A percentile compares a stretch with the other conserved stretches of the same genome.
Conservation (phyloP, 2,113 vertebrate species). For the Actenoides hombroni region DNA sequence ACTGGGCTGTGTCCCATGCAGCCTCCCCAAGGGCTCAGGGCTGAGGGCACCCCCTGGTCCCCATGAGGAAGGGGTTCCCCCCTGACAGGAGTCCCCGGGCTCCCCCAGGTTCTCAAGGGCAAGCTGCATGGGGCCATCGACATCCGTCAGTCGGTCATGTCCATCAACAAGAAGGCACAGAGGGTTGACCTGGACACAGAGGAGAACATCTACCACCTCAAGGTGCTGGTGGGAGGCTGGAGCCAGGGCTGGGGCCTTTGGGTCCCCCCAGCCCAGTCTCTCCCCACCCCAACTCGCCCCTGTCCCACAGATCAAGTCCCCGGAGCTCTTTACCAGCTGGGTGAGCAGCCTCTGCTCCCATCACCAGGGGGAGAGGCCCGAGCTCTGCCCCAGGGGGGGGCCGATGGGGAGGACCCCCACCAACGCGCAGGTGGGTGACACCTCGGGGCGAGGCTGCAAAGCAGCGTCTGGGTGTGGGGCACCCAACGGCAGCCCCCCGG, state of each 20-base stretch:
- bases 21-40: accelerated
- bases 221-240: slow-evolving; percentile 63
- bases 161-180: slow-evolving; percentile 90
- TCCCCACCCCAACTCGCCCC: background rate
- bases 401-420: background rate
- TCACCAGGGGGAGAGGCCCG: slow-evolving; percentile 77
- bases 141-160: slow-evolving; percentile 89
- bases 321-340: slow-evolving; percentile 89
- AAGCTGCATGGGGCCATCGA: slow-evolving; percentile 90
- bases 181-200: slow-evolving; percentile 91
- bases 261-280: background rate
- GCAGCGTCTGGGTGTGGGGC: accelerated
- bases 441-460: accelerated
- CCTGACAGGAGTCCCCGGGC: background rate
- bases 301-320: slow-evolving; percentile 82
- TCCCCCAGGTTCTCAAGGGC: slow-evolving; percentile 81
- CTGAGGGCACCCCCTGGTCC: background rate
- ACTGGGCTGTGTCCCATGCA: accelerated
- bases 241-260: accelerated
- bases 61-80: background rate
- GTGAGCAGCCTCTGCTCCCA: slow-evolving; percentile 87
- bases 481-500: background rate
- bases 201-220: slow-evolving; percentile 91
- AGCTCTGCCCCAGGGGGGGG: background rate
- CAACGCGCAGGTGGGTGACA: background rate